Conservation (phyloP, 2,113 vertebrate species). For the Tricholaema leucomelas region DNA sequence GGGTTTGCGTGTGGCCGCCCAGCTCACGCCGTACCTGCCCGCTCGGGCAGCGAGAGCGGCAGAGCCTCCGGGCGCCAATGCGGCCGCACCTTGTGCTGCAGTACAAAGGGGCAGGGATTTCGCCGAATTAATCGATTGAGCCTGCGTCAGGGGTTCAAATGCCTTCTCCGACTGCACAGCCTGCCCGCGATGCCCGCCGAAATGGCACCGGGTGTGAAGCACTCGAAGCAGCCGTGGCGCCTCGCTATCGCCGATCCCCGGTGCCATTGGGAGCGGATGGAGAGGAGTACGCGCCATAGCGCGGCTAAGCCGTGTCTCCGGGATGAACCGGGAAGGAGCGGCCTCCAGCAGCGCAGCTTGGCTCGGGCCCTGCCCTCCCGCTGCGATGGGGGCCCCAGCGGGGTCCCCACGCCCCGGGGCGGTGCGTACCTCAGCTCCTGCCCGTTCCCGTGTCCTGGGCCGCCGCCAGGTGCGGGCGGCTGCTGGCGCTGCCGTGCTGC, state of each 20-base stretch:
- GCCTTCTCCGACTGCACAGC: background rate
- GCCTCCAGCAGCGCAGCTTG: background rate
- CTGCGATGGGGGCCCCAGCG: background rate
- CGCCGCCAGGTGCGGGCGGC: background rate
- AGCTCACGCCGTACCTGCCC: background rate
- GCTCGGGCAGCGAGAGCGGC: background rate
- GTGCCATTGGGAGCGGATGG: background rate
- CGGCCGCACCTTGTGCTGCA: accelerated
- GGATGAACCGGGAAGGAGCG: background rate
- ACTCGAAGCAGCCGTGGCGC: background rate
- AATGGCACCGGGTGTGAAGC: background rate
- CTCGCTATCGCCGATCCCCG: background rate
- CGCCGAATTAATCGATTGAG: background rate
- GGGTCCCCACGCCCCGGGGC: background rate
- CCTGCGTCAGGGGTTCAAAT: background rate
- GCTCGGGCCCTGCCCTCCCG: background rate
- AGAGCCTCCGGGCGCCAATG: background rate
- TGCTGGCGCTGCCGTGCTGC: background rate
- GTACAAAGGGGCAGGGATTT: background rate
- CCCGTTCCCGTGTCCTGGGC: background rate
- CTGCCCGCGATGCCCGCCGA: background rate
- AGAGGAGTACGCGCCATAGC: background rate
- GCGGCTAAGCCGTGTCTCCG: background rate
- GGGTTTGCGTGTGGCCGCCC: background rate
- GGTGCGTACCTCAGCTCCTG: background rate